Percentiles rank a stretch among this genome's conserved stretches.
These are phyloP conservation scores for Girardinus metallicus DNA, from an alignment of 2,797 vertebrate genomes.

Conservation along the genomic window DNA sequence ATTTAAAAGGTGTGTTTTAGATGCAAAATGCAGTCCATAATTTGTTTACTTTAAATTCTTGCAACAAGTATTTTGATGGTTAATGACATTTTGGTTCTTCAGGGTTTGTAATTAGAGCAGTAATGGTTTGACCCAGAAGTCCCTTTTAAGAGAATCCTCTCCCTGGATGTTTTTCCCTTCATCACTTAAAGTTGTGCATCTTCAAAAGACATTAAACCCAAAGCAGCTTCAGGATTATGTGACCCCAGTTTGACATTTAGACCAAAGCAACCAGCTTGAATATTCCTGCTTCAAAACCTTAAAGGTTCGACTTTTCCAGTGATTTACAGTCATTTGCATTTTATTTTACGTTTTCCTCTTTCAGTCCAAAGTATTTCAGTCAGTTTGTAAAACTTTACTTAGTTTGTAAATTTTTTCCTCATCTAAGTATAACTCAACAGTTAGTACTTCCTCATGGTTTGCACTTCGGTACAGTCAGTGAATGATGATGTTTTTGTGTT, in stretches of 20 bases:
- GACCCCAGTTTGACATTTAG: not conserved
- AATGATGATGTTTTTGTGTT: conserved; percentile 12
- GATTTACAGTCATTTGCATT: not conserved
- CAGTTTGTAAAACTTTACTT: not conserved
- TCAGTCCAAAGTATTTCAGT: not conserved
- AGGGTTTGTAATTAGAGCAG: not conserved
- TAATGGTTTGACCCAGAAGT: no score
- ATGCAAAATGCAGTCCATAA: not conserved
- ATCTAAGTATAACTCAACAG: not conserved
- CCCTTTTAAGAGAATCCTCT: no score
- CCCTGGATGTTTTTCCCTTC: no score
- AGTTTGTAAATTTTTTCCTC: not conserved
- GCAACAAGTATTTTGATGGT: not conserved
- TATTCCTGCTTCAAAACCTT: not conserved
- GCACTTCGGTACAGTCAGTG: not conserved
- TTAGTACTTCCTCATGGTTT: not conserved
- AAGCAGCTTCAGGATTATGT: not conserved
- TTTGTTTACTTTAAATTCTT: not conserved
- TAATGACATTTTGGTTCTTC: not conserved
- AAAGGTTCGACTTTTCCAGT: not conserved
- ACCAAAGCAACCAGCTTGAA: not conserved
- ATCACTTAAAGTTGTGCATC: not conserved
- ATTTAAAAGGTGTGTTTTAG: not conserved
- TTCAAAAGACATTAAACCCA: not conserved
- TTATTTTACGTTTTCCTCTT: not conserved